A percentile compares a stretch with the other conserved stretches of the same genome.
Conservation (phyloP, 2,888 invertebrate species). For the Lasioglossum leucozonium region DNA sequence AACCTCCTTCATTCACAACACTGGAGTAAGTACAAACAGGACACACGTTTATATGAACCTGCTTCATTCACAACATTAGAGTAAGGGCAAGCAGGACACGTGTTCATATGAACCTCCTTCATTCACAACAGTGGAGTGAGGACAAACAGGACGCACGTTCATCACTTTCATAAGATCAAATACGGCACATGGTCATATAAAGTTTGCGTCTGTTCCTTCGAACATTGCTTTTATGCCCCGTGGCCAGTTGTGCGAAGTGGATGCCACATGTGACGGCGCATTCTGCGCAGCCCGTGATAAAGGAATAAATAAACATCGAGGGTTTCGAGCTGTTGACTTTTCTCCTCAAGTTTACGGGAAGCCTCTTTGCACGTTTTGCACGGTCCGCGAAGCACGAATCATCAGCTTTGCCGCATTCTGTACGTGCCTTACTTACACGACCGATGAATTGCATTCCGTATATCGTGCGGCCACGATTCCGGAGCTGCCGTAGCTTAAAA, state of each 20-base stretch:
- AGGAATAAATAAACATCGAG: neutral
- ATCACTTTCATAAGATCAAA: neutral
- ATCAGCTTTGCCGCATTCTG: neutral
- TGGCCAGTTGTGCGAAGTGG: neutral
- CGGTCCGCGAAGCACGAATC: neutral
- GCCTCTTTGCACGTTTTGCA: neutral
- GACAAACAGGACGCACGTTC: neutral
- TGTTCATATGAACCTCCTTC: rapidly evolving
- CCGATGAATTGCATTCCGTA: conserved; percentile 10
- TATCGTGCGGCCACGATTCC: neutral
- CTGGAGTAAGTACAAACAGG: too few species aligned
- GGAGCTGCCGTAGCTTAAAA: conserved; percentile 1
- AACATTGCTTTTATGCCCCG: neutral
- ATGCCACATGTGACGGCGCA: neutral
- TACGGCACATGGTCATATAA: neutral
- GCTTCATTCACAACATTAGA: too few species aligned
- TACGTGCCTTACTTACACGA: conserved; percentile 8
- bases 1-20: too few species aligned
- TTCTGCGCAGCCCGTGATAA: neutral
- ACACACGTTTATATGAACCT: too few species aligned
- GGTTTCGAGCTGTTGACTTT: neutral
- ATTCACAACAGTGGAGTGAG: neutral
- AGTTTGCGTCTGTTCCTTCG: neutral
- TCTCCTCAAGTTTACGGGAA: neutral
- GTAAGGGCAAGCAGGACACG: too few species aligned